Evolutionary conservation across 1,140 invertebrate genomes (phyloP).

Genomic region (Trachymyrmex cornetzi): DNA sequence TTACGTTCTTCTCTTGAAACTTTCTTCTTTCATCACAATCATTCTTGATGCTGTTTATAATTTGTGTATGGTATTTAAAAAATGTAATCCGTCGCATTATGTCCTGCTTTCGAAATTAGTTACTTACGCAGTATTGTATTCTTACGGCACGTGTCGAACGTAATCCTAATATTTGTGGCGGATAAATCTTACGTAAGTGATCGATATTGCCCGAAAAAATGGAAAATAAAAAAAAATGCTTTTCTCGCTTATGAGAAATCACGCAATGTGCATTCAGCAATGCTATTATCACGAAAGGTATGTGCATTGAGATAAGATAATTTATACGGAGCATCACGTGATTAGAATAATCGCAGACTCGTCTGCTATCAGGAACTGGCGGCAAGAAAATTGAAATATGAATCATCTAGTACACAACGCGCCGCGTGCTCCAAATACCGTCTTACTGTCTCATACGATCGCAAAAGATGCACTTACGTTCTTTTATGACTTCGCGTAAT

Average conservation of each 20-base stretch:
- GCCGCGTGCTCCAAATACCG: constrained; percentile 62
- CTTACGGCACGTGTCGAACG: not conserved
- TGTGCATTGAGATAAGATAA: constrained; percentile 73
- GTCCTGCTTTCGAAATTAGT: not conserved
- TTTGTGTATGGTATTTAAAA: constrained; percentile 1
- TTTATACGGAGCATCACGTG: constrained; percentile 60
- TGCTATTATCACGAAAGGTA: constrained; percentile 49
- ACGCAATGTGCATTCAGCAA: constrained; percentile 10
- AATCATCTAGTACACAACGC: constrained; percentile 68
- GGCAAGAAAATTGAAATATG: constrained; percentile 73
- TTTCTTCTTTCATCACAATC: constrained; percentile 27
- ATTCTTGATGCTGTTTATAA: constrained; percentile 30
- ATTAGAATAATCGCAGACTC: constrained; percentile 65
- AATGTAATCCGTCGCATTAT: not conserved
- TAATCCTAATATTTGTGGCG: not conserved
- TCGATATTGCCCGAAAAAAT: not conserved
- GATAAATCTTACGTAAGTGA: not conserved
- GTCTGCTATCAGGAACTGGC: constrained; percentile 63
- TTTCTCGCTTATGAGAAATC: not conserved
- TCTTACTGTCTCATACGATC: constrained; percentile 15
- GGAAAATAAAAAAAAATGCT: constrained; percentile 2
- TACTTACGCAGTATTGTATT: too few species aligned
- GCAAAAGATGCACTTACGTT: not conserved
- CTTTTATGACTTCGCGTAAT: not conserved
- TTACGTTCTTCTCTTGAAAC: constrained; percentile 51